Evolutionary conservation across 2,888 invertebrate species (phyloP).

Genomic region (Polymixis flavicincta): DNA sequence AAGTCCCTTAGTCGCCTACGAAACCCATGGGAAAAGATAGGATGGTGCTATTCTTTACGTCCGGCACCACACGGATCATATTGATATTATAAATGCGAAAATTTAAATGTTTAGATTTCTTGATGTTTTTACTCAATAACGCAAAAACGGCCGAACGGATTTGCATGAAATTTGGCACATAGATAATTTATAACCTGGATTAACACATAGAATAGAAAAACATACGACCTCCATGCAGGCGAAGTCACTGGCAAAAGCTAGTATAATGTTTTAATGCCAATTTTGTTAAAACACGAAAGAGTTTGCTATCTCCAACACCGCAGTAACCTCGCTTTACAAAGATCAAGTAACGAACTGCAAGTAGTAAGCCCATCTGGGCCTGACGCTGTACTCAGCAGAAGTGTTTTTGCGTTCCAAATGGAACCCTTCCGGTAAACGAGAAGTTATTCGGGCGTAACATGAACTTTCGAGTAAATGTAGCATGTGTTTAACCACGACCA

Average conservation of each 20-base stretch:
- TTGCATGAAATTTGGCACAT: too few species aligned
- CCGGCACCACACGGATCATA: too few species aligned
- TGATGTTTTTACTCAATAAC: too few species aligned
- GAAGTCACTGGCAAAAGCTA: not conserved
- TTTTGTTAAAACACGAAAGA: not conserved
- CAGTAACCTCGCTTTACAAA: slow-evolving; percentile 46
- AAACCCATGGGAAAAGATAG: too few species aligned
- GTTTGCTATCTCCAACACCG: not conserved
- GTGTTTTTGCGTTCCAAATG: slow-evolving; percentile 75
- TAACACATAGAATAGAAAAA: too few species aligned
- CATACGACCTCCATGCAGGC: too few species aligned
- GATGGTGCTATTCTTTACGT: too few species aligned
- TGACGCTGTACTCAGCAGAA: slow-evolving; percentile 67
- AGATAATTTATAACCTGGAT: too few species aligned
- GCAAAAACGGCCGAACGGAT: too few species aligned
- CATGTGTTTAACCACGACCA: slow-evolving; percentile 89
- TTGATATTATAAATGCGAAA: too few species aligned
- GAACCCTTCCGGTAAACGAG: slow-evolving; percentile 82
- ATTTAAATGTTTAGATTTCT: too few species aligned
- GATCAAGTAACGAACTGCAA: slow-evolving; percentile 67
- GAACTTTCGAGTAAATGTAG: slow-evolving; percentile 89
- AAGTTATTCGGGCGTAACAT: slow-evolving; percentile 86
- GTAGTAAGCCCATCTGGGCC: slow-evolving; percentile 65
- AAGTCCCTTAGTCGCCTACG: too few species aligned
- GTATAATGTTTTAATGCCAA: not conserved